These are phyloP conservation scores for Ennomos quercinarius DNA, from an alignment of 2,888 invertebrate species.

Conservation along the genomic window DNA sequence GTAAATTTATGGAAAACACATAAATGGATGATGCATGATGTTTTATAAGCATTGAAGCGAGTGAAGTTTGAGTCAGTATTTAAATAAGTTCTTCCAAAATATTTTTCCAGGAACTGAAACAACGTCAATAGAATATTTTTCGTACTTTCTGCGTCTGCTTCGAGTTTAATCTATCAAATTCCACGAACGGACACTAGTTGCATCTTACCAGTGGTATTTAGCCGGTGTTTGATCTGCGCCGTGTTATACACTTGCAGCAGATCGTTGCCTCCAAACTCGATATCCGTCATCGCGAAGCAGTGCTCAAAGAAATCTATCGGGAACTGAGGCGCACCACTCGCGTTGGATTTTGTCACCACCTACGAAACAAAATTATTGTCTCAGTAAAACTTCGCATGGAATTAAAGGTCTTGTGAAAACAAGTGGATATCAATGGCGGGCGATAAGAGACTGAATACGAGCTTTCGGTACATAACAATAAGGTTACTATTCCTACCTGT, in stretches of 20 bases:
- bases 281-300: slow-evolving; percentile 95
- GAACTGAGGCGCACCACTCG: slow-evolving; percentile 90
- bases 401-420: too few relatives aligned
- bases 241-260: slow-evolving; percentile 97
- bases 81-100: too few relatives aligned
- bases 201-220: slow-evolving; percentile 87
- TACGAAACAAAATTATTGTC: slow-evolving; percentile 37
- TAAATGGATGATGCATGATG: not conserved
- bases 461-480: slow-evolving; percentile 30
- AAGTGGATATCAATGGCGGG: too few relatives aligned
- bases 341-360: slow-evolving; percentile 73
- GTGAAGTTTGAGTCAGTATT: too few relatives aligned
- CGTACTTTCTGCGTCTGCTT: too few relatives aligned
- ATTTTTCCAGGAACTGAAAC: too few relatives aligned
- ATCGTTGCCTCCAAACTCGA: slow-evolving; percentile 98
- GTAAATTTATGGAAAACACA: not conserved
- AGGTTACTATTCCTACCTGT: slow-evolving; percentile 53
- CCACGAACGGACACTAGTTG: not conserved
- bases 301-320: slow-evolving; percentile 99
- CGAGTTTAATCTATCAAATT: too few relatives aligned
- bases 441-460: slow-evolving; percentile 92
- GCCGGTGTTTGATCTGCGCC: slow-evolving; percentile 95
- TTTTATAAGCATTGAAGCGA: not conserved
- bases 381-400: too few relatives aligned
- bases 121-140: too few relatives aligned